A percentile compares a stretch with the other conserved stretches of the same genome.
Evolutionary conservation across 2,888 invertebrate genomes (phyloP).

Genomic region (Morinoia aosen): DNA sequence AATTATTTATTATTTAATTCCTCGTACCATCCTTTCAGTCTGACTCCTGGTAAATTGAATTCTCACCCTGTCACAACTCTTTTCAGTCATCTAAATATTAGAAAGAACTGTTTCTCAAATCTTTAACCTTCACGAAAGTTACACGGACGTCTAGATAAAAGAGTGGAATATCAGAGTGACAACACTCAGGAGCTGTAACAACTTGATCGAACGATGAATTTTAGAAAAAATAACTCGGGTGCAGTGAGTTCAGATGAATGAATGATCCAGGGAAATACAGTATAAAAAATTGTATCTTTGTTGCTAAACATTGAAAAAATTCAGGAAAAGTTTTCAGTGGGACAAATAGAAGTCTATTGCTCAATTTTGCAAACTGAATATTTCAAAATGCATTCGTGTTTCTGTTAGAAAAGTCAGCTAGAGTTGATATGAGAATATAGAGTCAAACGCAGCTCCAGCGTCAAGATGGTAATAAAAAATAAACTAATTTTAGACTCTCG

Average conservation of each 20-base stretch:
- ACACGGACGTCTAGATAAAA: neutral
- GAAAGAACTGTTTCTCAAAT: no score
- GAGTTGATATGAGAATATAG: neutral
- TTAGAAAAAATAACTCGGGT: neutral
- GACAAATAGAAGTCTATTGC: neutral
- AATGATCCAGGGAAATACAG: neutral
- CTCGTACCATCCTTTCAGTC: no score
- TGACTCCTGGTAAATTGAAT: no score
- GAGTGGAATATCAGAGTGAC: neutral
- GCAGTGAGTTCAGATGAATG: neutral
- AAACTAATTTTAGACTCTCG: neutral
- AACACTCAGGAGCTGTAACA: neutral
- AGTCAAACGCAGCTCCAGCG: neutral
- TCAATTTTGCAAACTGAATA: neutral
- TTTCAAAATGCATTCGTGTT: neutral
- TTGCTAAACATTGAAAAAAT: neutral
- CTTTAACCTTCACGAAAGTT: no score
- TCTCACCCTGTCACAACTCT: no score
- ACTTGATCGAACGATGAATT: neutral
- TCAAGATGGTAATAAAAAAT: neutral
- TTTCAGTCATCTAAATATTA: no score
- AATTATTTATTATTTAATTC: no score
- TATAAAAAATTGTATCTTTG: neutral
- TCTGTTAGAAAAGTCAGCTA: neutral
- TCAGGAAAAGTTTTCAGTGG: neutral